These are phyloP conservation scores for Eolophus roseicapilla DNA, from an alignment of 2,113 vertebrate species.

Conservation along the genomic window DNA sequence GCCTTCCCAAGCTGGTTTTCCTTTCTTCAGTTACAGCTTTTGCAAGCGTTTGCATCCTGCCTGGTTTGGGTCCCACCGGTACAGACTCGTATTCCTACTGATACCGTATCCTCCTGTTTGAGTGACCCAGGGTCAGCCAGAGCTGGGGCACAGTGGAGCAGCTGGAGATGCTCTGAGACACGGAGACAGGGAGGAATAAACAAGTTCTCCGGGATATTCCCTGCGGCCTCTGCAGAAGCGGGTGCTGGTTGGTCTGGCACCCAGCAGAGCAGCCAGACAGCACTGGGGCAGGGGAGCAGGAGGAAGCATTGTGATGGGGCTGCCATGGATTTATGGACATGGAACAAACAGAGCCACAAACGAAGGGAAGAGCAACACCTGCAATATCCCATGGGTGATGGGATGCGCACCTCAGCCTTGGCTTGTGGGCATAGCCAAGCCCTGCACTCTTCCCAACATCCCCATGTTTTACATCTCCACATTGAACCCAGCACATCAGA, in stretches of 20 bases:
- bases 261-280: not conserved
- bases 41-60: not conserved
- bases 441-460: accelerated
- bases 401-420: not conserved
- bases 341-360: not conserved
- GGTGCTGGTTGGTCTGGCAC: not conserved
- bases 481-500: accelerated
- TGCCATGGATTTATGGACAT: accelerated
- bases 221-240: not conserved
- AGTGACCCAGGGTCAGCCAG: not conserved
- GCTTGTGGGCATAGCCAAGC: accelerated
- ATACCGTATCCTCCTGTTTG: accelerated
- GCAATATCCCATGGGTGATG: accelerated
- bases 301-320: not conserved
- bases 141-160: not conserved
- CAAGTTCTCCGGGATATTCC: not conserved
- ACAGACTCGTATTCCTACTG: not conserved
- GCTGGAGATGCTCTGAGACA: not conserved
- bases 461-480: not conserved
- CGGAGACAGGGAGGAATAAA: not conserved
- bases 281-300: not conserved
- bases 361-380: not conserved
- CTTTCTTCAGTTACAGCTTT: not conserved
- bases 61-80: not conserved
- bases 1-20: not conserved